Evolutionary conservation across 2,797 vertebrate genomes (phyloP).

Genomic region (Parauchenoglanis punctatus): DNA sequence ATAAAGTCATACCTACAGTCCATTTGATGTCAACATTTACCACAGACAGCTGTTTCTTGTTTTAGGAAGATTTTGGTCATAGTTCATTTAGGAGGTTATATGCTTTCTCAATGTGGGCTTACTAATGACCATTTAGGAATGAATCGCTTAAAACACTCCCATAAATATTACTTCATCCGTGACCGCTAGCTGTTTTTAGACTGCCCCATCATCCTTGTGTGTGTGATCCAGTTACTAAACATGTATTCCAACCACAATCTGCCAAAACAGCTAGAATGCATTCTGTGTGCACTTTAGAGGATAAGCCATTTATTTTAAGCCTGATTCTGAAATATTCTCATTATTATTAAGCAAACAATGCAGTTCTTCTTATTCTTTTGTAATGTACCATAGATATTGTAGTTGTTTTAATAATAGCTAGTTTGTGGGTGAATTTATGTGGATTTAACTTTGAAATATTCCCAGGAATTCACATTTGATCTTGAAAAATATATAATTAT

Average conservation of each 20-base stretch:
- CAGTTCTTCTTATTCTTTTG: not conserved
- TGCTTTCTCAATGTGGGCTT: not conserved
- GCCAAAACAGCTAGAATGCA: slow-evolving; percentile 4
- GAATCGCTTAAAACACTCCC: not conserved
- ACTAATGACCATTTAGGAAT: slow-evolving; percentile 13
- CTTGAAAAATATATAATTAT: not conserved
- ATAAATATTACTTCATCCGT: slow-evolving; percentile 8
- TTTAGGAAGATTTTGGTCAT: not conserved
- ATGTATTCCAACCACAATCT: not conserved
- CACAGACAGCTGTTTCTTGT: slow-evolving; percentile 1
- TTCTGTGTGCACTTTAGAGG: slow-evolving; percentile 2
- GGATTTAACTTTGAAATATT: not conserved
- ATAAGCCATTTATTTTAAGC: slow-evolving; percentile 1
- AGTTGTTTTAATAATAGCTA: not conserved
- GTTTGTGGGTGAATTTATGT: not conserved
- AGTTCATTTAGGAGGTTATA: not conserved
- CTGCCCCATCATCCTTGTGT: not conserved
- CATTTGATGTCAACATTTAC: not conserved
- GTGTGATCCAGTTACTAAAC: slow-evolving; percentile 17
- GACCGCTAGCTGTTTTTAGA: slow-evolving; percentile 1
- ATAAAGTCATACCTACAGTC: slow-evolving; percentile 3
- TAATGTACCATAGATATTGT: not conserved
- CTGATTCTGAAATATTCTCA: slow-evolving; percentile 10
- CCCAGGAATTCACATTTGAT: not conserved
- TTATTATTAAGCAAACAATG: not conserved